Base-by-base conservation (phyloP, 2,888 invertebrate genomes). In the Drosophila subsilvestris region DNA sequence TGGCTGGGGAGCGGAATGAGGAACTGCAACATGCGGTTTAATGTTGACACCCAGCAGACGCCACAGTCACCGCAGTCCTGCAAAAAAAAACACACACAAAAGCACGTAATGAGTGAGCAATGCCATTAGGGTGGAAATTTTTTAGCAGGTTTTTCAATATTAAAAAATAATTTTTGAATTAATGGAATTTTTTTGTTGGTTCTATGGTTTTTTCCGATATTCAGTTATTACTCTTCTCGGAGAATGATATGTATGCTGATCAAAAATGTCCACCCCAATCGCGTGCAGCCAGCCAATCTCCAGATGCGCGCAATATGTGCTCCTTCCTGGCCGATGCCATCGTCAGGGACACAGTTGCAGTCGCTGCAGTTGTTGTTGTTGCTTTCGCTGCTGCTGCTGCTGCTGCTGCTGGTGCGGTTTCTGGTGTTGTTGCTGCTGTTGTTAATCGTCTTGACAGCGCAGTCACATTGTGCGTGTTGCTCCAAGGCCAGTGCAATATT, bases 401-500 rank as follows among this genome's bases (percentile, higher is more conserved):
- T 57, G 67, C 50, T 68, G 66, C 57, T 57, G 54, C 29, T 58
- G 57, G 17, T 62, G 59, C 55, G 70, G 66, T 37, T 60, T 66
- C 55, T 53, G 58, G 25, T 60, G 73, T 45, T 61, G 69, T 54
- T 68, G 68, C 47, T 69, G 62, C 60, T 70, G 63, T 69, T 87
- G 90, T 90, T 89, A 89, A 89, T 84, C 89, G 89, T 82, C 89
- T 89, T 88, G 90, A 89, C 89, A 86, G 85, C 72, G 63, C 76
- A 76, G 66, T 74, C 77, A 70, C 68, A 65, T 74, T 69, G 88
- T 83, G 87, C 83, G 83, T 83, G 86, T 84, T 78, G 77, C 85
- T 84, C 79, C 89, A 89, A 89, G 89, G 89, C 89, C 89, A 89
- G 77, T 81, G 89, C 86, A 84, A 89, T 90, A 90, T 84, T 89